Evolutionary conservation across 2,113 vertebrate genomes (phyloP).

Genomic region (Catharus minimus): DNA sequence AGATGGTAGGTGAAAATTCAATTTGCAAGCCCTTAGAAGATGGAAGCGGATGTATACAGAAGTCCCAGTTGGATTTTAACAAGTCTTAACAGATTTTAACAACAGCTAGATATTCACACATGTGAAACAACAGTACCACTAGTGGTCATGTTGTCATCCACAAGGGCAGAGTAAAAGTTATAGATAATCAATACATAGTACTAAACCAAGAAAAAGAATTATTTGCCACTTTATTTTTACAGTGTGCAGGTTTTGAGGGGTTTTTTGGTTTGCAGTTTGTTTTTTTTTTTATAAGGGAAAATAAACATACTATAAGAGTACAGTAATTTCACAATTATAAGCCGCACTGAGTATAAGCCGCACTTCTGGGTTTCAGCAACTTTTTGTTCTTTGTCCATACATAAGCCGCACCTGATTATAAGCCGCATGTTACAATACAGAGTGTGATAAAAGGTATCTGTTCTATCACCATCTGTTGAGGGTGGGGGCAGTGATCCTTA

Average conservation of each 20-base stretch:
- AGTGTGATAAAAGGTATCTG: too few species aligned
- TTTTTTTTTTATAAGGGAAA: background rate
- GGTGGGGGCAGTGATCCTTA: too few species aligned
- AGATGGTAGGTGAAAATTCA: background rate
- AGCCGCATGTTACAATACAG: too few species aligned
- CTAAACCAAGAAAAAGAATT: background rate
- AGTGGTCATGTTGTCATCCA: background rate
- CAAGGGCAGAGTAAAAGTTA: background rate
- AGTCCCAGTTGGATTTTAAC: background rate
- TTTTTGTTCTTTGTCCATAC: too few species aligned
- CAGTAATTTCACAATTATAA: too few species aligned
- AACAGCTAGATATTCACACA: background rate
- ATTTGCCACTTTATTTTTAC: background rate
- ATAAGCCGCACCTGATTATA: too few species aligned
- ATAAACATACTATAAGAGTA: background rate
- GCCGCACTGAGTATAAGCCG: too few species aligned
- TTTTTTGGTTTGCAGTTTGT: background rate
- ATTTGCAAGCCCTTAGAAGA: background rate
- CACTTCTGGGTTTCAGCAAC: too few species aligned
- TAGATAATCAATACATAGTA: background rate
- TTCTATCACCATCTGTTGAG: too few species aligned
- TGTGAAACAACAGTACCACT: background rate
- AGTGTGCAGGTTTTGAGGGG: background rate
- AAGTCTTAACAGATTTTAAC: background rate
- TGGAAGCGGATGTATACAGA: background rate